Evolutionary conservation across 2,797 vertebrate species (phyloP).

Genomic region (Chromis chromis): DNA sequence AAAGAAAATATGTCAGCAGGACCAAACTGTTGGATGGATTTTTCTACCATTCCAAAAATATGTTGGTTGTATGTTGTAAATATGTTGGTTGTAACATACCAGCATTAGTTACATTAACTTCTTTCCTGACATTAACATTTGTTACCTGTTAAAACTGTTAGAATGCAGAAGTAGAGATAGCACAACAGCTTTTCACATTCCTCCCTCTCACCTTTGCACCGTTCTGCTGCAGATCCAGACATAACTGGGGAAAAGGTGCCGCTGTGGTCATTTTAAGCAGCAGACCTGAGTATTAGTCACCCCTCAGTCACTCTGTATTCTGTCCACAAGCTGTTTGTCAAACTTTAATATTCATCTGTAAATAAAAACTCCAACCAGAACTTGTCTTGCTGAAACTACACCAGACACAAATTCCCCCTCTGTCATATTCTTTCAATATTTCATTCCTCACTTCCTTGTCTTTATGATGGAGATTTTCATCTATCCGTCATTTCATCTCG

Average conservation of each 20-base stretch:
- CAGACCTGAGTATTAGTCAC: neutral
- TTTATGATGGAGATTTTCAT: constrained; percentile 12
- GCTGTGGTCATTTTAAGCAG: neutral
- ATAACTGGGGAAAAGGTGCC: neutral
- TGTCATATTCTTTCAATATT: constrained; percentile 12
- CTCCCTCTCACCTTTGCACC: neutral
- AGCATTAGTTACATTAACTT: neutral
- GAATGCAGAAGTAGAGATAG: neutral
- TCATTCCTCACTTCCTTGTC: neutral
- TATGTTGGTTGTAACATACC: too few relatives aligned
- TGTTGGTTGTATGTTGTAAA: too few relatives aligned
- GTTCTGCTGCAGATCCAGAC: neutral
- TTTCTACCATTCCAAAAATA: too few relatives aligned
- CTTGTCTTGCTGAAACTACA: neutral
- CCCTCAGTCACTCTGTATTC: constrained; percentile 5
- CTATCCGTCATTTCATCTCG: neutral
- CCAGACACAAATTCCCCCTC: neutral
- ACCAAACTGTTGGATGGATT: too few relatives aligned
- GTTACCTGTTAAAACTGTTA: neutral
- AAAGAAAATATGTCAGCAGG: too few relatives aligned
- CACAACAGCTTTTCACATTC: constrained; percentile 8
- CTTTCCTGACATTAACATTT: neutral
- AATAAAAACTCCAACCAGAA: neutral
- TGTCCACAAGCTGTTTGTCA: neutral
- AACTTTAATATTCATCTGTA: constrained; percentile 12